Conservation (phyloP, 2,888 invertebrate species). For the Altica lythri region DNA sequence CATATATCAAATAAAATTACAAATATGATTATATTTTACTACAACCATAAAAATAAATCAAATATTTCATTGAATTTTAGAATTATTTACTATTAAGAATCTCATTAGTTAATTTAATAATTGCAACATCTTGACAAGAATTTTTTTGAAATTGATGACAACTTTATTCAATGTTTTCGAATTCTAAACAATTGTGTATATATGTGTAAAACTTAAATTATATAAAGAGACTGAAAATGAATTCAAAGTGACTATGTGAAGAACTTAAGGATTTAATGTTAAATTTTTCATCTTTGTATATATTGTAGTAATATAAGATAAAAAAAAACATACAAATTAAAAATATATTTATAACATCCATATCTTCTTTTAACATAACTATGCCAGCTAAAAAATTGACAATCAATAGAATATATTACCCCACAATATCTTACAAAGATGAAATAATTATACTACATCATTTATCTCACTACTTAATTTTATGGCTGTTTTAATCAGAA, state of each 20-base stretch:
- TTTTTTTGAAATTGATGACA: not conserved
- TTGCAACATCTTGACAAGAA: not conserved
- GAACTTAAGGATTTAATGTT: not conserved
- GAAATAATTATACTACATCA: not conserved
- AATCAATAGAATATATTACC: not conserved
- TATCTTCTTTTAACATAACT: not conserved
- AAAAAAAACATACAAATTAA: not conserved
- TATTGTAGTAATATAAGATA: not conserved
- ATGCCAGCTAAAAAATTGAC: not conserved
- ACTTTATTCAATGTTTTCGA: not conserved
- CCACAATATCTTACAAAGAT: not conserved
- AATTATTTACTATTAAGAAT: too few species aligned
- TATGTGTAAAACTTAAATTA: not conserved
- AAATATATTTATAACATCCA: not conserved
- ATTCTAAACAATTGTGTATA: slow-evolving; percentile 1
- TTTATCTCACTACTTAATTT: not conserved
- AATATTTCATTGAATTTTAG: too few species aligned
- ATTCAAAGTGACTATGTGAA: not conserved
- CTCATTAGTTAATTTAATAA: too few species aligned
- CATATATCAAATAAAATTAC: too few species aligned
- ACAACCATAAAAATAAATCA: too few species aligned
- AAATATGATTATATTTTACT: too few species aligned
- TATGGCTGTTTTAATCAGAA: not conserved
- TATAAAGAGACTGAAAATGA: slow-evolving; percentile 1
- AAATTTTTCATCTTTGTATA: too few species aligned